Conservation (phyloP, 2,888 invertebrate species). For the Rapana venosa region DNA sequence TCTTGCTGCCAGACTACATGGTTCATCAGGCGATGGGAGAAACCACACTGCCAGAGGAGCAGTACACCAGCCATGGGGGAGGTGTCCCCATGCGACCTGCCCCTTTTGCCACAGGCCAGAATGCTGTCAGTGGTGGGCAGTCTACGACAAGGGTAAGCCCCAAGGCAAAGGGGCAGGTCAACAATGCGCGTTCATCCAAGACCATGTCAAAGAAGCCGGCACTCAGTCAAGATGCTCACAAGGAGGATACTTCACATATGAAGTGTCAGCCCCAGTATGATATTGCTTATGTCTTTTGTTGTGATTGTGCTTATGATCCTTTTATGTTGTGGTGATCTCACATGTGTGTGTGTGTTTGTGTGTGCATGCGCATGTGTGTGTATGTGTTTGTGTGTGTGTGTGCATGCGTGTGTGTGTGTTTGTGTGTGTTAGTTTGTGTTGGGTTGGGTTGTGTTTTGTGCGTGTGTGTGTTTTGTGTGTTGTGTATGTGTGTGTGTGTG, state of each 20-base stretch:
- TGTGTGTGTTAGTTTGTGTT: too few relatives aligned
- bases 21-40: constrained; percentile 61
- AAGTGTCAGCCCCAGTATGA: not conserved
- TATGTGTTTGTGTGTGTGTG: too few relatives aligned
- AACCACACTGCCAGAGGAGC: constrained; percentile 82
- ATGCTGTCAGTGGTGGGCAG: not conserved
- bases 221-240: not conserved
- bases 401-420: too few relatives aligned
- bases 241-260: not conserved
- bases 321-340: not conserved
- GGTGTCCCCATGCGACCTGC: constrained; percentile 44
- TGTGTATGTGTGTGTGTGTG: too few relatives aligned
- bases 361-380: too few relatives aligned
- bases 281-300: not conserved
- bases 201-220: not conserved
- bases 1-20: constrained; percentile 75
- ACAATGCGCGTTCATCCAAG: not conserved
- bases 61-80: not conserved
- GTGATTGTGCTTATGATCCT: not conserved
- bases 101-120: constrained; percentile 53
- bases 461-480: too few relatives aligned
- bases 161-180: not conserved
- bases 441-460: too few relatives aligned
- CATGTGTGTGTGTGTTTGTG: too few relatives aligned
- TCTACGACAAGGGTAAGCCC: not conserved